Base-by-base conservation (phyloP, 2,113 vertebrate species). In the Tor tambroides region DNA sequence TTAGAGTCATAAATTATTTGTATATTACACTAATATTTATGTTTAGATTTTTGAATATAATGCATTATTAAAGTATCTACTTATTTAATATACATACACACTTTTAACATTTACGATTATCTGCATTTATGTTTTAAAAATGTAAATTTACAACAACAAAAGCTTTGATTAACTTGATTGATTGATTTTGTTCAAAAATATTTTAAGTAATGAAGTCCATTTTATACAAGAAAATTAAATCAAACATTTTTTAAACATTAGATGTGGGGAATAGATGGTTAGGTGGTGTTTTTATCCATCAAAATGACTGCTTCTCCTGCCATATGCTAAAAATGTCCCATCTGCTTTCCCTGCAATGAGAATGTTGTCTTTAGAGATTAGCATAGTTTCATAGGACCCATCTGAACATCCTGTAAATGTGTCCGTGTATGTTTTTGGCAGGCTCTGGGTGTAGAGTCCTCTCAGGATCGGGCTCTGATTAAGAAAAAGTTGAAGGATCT, bases 401-500 rank as follows among this genome's bases (percentile, higher is more conserved):
- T 38, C 21, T 86, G 19, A 59, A 14, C 54, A 46, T 75, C 43
- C 26, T 51, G 65, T 82, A 19, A 5, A 1, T 1, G 2, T 86
- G 23, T 63, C 23, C 15, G 59, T 82, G 2, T 51, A 65, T 89
- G 83, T 90, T 28, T 65, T 69, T 89, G 91, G 26, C 88, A 99
- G 98, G 94, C 94, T 59, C 96, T 99, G 51, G 97, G 98, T 72
- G 94, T 99, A 76, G 91, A 93, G 19, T 96, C 96, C 28, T 96
- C 97, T 84, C 97, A 97, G 91, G 98, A 99, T 84, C 96, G 97
- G 80, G 94, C 95, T 2, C 59, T 97, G 82, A 90, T 99, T 88
- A 99, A 98, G 95, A 99, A 96, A 92, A 98, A 97, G 89, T 93
- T 99, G 81, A 99, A 98, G 92, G 98, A 98, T 92, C 96, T 99